A percentile compares a stretch with the other conserved stretches of the same genome.
Evolutionary conservation across 2,888 invertebrate genomes (phyloP).

Genomic region (Diarsia dahlii): DNA sequence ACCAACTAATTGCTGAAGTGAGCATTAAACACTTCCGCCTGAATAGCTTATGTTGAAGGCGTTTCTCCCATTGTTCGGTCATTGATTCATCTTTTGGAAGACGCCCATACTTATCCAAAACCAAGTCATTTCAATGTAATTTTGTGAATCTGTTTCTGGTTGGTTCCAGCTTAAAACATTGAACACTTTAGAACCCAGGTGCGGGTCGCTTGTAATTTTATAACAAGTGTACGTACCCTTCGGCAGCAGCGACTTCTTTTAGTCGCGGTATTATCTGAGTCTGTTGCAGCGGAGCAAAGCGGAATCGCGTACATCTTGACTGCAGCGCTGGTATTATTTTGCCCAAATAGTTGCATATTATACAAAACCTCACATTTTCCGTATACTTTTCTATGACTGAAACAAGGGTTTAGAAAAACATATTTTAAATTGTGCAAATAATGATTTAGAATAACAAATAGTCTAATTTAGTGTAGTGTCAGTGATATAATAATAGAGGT

Average conservation of each 20-base stretch:
- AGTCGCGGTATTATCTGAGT: conserved; percentile 97
- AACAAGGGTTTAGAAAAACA: conserved; percentile 53
- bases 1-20: neutral
- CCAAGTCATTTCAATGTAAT: neutral
- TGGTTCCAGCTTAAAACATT: neutral
- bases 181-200: neutral
- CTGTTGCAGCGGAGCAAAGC: conserved; percentile 97
- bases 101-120: neutral
- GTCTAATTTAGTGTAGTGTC: neutral
- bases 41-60: neutral
- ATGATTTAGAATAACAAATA: neutral
- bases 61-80: neutral
- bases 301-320: conserved; percentile 98
- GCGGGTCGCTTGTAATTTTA: neutral
- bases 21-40: neutral
- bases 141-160: neutral
- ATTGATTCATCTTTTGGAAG: neutral
- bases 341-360: conserved; percentile 99
- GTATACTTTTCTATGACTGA: conserved; percentile 99
- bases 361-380: conserved; percentile 99
- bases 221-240: conserved; percentile 91
- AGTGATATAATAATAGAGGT: neutral
- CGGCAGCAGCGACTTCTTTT: conserved; percentile 95
- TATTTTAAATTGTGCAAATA: neutral
- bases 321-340: conserved; percentile 99